Evolutionary conservation across 2,888 invertebrate genomes (phyloP).

Genomic region (Odontocolon sp.): DNA sequence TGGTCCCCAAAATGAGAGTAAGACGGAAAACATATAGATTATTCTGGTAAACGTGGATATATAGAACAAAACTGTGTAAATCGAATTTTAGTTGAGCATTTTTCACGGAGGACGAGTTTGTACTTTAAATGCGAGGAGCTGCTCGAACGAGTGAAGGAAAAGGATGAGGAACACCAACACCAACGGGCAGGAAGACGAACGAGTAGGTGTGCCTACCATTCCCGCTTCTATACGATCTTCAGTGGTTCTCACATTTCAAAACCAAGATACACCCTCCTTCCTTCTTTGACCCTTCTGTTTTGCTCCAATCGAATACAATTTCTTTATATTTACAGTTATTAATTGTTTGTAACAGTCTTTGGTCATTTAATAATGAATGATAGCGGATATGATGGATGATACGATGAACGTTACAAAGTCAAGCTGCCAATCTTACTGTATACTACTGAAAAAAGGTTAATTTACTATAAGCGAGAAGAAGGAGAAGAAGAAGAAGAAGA

Average conservation of each 20-base stretch:
- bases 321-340: no score
- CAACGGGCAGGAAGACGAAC: slow-evolving; percentile 57
- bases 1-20: no score
- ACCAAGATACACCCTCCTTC: neutral
- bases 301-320: no score
- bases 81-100: slow-evolving; percentile 3
- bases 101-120: slow-evolving; percentile 41
- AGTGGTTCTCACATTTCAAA: slow-evolving; percentile 56
- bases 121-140: slow-evolving; percentile 22
- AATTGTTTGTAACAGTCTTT: no score
- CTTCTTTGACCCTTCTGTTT: no score
- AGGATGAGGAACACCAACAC: slow-evolving; percentile 5
- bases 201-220: slow-evolving; percentile 24
- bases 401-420: neutral
- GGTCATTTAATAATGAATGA: no score
- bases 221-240: slow-evolving; percentile 53
- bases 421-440: neutral
- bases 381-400: neutral
- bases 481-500: no score
- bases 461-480: neutral
- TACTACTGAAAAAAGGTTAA: neutral
- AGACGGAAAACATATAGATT: no score
- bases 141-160: slow-evolving; percentile 15
- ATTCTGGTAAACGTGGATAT: no score
- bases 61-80: no score